Conservation (phyloP, 2,113 vertebrate species). For the Macrotis lagotis region DNA sequence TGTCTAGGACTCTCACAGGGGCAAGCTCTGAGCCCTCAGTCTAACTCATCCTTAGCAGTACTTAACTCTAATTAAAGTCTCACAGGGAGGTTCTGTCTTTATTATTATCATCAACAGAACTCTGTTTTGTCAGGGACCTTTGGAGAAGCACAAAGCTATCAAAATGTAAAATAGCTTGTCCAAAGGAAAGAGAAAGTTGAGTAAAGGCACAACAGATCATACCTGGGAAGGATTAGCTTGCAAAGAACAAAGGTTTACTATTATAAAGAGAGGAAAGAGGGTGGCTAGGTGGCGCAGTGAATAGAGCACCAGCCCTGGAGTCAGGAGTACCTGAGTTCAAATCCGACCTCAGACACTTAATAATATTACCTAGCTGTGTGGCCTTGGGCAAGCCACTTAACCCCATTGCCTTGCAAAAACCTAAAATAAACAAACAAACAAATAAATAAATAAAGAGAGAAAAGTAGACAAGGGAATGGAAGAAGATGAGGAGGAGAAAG, state of each 20-base stretch:
- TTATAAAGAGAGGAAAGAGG: not conserved
- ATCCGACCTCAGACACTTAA: too few species aligned
- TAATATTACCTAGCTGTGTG: too few species aligned
- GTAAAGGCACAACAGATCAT: fast-evolving
- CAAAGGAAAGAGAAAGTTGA: not conserved
- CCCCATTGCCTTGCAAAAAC: too few species aligned
- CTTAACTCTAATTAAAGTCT: conserved; percentile 14
- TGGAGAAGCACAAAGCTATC: not conserved
- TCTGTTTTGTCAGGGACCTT: conserved; percentile 22
- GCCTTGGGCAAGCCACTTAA: too few species aligned
- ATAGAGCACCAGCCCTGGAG: too few species aligned
- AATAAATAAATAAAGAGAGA: too few species aligned
- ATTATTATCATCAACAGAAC: conserved; percentile 24
- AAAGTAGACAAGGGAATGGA: not conserved
- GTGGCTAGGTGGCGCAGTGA: too few species aligned
- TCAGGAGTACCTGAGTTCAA: too few species aligned
- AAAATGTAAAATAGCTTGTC: not conserved
- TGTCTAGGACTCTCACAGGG: not conserved
- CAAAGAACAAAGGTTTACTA: not conserved
- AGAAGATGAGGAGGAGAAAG: not conserved
- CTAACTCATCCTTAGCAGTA: not conserved
- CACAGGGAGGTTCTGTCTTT: conserved; percentile 20
- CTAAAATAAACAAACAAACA: too few species aligned
- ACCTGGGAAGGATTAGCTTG: fast-evolving
- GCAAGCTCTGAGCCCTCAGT: not conserved